Evolutionary conservation across 2,113 vertebrate species (phyloP).

Genomic region (Xiphophorus hellerii): DNA sequence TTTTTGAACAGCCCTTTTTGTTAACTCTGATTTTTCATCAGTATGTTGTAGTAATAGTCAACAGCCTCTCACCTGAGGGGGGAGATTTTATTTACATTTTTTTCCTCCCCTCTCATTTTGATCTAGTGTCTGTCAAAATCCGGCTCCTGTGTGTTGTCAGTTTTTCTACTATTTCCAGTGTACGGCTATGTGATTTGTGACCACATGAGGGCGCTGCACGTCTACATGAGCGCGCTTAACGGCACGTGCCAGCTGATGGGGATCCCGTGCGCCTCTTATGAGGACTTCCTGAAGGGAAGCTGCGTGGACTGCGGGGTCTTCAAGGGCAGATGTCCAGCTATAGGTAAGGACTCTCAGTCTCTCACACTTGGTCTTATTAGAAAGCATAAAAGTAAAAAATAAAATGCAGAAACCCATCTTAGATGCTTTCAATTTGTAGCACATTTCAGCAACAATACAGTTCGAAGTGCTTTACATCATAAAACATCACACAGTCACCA

Average conservation of each 20-base stretch:
- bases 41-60: not conserved
- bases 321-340: conserved; percentile 84
- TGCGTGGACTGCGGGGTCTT: conserved; percentile 85
- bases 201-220: conserved; percentile 93
- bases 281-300: conserved; percentile 84
- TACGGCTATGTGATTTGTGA: conserved; percentile 93
- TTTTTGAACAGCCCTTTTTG: not conserved
- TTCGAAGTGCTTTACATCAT: too few relatives aligned
- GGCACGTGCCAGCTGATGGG: conserved; percentile 82
- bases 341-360: conserved; percentile 78
- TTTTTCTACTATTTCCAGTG: conserved; percentile 78
- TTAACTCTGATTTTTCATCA: too few relatives aligned
- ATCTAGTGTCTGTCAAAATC: not conserved
- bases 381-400: not conserved
- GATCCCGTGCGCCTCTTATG: conserved; percentile 87
- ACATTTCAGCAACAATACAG: too few relatives aligned
- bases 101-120: not conserved
- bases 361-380: not conserved
- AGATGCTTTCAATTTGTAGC: too few relatives aligned
- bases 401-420: not conserved
- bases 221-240: conserved; percentile 89
- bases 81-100: not conserved
- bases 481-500: too few relatives aligned
- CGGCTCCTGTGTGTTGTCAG: conserved; percentile 60
- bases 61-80: not conserved